Evolutionary conservation across 1,140 invertebrate species (phyloP).

Genomic region (Procambarus virginalis): DNA sequence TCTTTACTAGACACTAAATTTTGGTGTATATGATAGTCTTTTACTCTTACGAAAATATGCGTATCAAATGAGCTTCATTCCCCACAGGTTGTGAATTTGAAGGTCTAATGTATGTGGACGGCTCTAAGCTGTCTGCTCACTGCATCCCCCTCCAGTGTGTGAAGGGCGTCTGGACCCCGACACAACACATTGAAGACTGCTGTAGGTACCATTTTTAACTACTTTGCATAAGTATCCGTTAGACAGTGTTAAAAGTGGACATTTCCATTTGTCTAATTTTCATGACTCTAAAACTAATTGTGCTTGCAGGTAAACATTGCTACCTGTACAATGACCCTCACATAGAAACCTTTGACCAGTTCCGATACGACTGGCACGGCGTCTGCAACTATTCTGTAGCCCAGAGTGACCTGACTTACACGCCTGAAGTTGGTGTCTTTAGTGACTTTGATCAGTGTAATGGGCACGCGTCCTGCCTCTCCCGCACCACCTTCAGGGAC

Average conservation of each 20-base stretch:
- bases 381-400: slow-evolving; percentile 32
- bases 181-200: not conserved
- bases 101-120: not conserved
- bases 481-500: not conserved
- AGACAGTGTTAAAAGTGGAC: no score
- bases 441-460: not conserved
- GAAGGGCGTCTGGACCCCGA: not conserved
- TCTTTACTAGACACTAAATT: no score
- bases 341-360: not conserved
- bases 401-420: not conserved
- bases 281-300: no score
- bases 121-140: not conserved
- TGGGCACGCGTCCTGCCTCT: not conserved
- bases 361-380: slow-evolving; percentile 20
- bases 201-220: not conserved
- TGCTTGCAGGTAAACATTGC: not conserved
- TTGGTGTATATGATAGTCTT: no score
- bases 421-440: slow-evolving; percentile 5
- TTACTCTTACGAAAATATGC: not conserved
- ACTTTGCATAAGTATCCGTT: no score
- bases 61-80: no score
- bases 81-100: slow-evolving; percentile 8
- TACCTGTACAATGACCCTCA: slow-evolving; percentile 16
- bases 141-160: not conserved
- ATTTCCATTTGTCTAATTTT: no score